Conservation (phyloP, 1,140 invertebrate species). For the Drosophila ironensis region DNA sequence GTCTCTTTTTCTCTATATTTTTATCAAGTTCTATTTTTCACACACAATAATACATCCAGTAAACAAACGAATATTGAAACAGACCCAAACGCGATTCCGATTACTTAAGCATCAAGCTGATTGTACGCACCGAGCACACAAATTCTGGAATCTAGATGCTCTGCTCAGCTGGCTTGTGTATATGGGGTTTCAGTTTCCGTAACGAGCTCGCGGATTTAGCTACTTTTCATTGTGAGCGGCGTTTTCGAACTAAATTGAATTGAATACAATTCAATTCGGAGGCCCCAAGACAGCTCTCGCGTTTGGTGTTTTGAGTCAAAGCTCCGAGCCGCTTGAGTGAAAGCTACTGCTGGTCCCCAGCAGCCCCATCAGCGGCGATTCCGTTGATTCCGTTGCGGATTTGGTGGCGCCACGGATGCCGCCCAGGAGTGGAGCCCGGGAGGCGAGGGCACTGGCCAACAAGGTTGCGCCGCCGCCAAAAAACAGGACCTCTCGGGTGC, state of each 20-base stretch:
- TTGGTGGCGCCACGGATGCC: conserved; percentile 49
- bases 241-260: conserved; percentile 63
- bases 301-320: conserved; percentile 17
- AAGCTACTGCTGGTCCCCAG: conserved; percentile 56
- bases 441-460: conserved; percentile 28
- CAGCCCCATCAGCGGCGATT: conserved; percentile 32
- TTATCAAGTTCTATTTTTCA: conserved; percentile 60
- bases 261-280: conserved; percentile 47
- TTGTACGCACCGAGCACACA: conserved; percentile 54
- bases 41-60: conserved; percentile 16
- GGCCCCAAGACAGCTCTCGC: conserved; percentile 28
- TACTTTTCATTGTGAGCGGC: conserved; percentile 54
- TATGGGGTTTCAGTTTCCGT: conserved; percentile 21
- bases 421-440: conserved; percentile 16
- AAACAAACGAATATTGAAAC: conserved; percentile 17
- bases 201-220: conserved; percentile 26
- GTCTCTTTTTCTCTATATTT: conserved; percentile 52
- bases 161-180: conserved; percentile 3
- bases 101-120: conserved; percentile 31
- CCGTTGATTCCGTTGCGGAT: too few relatives aligned
- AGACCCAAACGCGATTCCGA: conserved; percentile 33
- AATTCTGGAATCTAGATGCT: conserved; percentile 28
- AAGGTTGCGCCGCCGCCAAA: background rate
- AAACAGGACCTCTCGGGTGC: conserved; percentile 10
- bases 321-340: conserved; percentile 44